Percentiles rank a stretch among this genome's conserved stretches.
Conservation (phyloP, 2,888 invertebrate species). For the Sarcophaga variegata region DNA sequence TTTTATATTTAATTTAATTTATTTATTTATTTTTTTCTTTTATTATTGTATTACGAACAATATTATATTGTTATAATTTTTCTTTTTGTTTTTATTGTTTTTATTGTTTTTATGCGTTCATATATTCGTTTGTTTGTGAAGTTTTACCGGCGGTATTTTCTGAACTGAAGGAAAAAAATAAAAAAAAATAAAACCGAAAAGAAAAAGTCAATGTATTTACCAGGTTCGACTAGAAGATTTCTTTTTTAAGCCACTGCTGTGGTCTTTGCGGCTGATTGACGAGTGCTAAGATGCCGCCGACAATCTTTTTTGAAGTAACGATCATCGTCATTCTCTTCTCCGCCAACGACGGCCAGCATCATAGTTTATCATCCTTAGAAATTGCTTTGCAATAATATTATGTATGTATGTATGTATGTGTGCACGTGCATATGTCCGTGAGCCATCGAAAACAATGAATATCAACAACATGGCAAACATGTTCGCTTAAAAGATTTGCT, state of each 20-base stretch:
- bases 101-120: no score
- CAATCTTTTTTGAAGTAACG: slow-evolving; percentile 59
- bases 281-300: slow-evolving; percentile 69
- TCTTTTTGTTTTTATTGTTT: not conserved
- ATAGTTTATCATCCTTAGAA: slow-evolving; percentile 34
- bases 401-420: not conserved
- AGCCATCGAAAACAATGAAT: slow-evolving; percentile 53
- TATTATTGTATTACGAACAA: not conserved
- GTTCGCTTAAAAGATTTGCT: slow-evolving; percentile 33
- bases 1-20: no score
- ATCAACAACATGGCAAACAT: slow-evolving; percentile 62
- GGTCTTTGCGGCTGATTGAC: slow-evolving; percentile 68
- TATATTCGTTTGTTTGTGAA: slow-evolving; percentile 16
- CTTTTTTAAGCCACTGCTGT: slow-evolving; percentile 66
- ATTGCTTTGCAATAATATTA: not conserved
- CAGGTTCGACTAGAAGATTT: slow-evolving; percentile 53
- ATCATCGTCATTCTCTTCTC: slow-evolving; percentile 45
- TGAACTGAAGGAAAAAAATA: slow-evolving; percentile 11
- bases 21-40: not conserved
- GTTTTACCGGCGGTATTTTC: slow-evolving; percentile 56
- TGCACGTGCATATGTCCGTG: not conserved
- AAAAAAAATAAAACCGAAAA: slow-evolving; percentile 4
- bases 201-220: not conserved
- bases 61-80: slow-evolving; percentile 48
- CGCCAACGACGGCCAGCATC: slow-evolving; percentile 24